A percentile compares a stretch with the other conserved stretches of the same genome.
phyloP scores from a whole-genome alignment of 2,888 invertebrate genomes.

The Amphipoea oculea region DNA sequence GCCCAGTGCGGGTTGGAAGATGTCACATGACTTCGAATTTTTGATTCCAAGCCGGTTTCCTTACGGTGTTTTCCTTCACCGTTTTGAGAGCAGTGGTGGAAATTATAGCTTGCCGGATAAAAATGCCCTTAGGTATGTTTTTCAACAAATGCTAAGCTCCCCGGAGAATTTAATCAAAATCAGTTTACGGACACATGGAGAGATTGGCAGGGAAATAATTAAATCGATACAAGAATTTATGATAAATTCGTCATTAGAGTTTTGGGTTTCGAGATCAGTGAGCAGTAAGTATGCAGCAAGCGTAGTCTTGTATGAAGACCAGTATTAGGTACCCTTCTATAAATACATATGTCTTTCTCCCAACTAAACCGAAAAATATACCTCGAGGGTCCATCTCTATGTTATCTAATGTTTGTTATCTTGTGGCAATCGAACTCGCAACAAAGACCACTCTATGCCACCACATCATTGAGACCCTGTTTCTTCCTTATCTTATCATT shows the following conservation, averaged over 20 bases:
- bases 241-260: background rate
- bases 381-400: background rate
- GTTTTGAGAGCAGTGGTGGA: too few relatives aligned
- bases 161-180: background rate
- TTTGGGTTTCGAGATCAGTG: background rate
- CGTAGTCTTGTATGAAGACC: background rate
- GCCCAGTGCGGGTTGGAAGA: too few relatives aligned
- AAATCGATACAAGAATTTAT: background rate
- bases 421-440: constrained; percentile 3
- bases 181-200: background rate
- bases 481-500: constrained; percentile 21
- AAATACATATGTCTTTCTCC: background rate
- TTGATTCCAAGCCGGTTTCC: too few relatives aligned
- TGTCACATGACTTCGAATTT: too few relatives aligned
- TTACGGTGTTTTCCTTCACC: too few relatives aligned
- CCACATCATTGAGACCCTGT: constrained; percentile 9
- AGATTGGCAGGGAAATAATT: background rate
- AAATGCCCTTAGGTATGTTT: background rate
- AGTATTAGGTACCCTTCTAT: background rate
- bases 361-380: background rate
- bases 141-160: background rate
- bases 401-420: background rate
- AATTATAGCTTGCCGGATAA: too few relatives aligned
- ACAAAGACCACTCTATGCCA: background rate
- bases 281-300: background rate